These are phyloP conservation scores for Aricia artaxerxes DNA, from an alignment of 2,888 invertebrate genomes.

Conservation along the genomic window DNA sequence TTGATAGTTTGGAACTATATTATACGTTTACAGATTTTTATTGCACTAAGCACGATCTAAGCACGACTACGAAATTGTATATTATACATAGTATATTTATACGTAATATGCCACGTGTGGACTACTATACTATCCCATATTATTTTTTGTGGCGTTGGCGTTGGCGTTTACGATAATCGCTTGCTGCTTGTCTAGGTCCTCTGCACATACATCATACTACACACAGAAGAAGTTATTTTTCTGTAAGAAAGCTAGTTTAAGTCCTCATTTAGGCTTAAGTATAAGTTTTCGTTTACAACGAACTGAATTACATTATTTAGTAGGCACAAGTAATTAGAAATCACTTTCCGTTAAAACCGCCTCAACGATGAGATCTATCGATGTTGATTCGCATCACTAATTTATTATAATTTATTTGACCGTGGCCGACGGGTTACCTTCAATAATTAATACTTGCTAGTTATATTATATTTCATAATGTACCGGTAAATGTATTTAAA, in stretches of 20 bases:
- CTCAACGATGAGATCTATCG: neutral
- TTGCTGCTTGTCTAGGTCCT: too few relatives aligned
- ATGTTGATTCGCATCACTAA: slow-evolving; percentile 12
- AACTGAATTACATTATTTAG: neutral
- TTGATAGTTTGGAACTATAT: neutral
- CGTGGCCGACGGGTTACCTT: slow-evolving; percentile 24
- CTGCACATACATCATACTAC: too few relatives aligned
- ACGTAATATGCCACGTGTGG: neutral
- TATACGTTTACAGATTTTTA: neutral
- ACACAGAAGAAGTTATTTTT: too few relatives aligned
- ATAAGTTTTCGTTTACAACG: neutral
- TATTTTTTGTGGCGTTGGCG: too few relatives aligned
- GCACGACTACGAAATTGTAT: neutral
- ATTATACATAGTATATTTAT: neutral
- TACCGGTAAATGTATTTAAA: neutral
- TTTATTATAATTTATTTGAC: slow-evolving; percentile 27
- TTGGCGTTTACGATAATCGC: too few relatives aligned
- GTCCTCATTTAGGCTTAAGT: too few relatives aligned
- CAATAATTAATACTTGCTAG: slow-evolving; percentile 17
- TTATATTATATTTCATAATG: slow-evolving; percentile 24
- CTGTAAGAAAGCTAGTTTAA: too few relatives aligned
- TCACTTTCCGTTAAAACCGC: neutral
- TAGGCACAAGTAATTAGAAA: neutral
- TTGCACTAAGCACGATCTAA: neutral
- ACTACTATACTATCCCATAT: too few relatives aligned